Evolutionary conservation across 2,113 vertebrate genomes (phyloP).

Genomic region (Porphyrio hochstetteri): DNA sequence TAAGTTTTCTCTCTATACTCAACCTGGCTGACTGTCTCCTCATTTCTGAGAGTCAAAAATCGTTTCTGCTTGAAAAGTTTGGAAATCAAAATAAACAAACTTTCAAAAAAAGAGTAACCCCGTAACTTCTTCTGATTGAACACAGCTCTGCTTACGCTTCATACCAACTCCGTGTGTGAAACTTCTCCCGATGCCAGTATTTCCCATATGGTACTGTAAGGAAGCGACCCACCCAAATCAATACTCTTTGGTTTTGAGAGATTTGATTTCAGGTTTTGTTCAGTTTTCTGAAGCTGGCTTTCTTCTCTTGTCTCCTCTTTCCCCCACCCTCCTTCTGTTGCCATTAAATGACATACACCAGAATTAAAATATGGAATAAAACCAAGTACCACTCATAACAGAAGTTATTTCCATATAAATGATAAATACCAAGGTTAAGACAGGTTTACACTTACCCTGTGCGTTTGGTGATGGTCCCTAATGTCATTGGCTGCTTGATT

Average conservation of each 20-base stretch:
- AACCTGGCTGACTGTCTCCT: neutral
- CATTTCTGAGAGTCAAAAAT: neutral
- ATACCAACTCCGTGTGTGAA: constrained; percentile 1
- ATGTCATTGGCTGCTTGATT: constrained; percentile 97
- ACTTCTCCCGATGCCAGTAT: neutral
- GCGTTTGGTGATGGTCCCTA: constrained; percentile 97
- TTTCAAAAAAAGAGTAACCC: neutral
- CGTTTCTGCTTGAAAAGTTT: neutral
- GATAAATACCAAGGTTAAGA: neutral
- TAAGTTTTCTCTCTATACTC: constrained; percentile 7
- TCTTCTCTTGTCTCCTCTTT: neutral
- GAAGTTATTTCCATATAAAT: neutral
- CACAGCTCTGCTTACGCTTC: constrained; percentile 26
- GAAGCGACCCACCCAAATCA: neutral
- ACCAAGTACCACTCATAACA: neutral
- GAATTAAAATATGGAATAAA: constrained; percentile 29
- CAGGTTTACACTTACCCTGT: constrained; percentile 84
- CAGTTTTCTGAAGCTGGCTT: constrained; percentile 24
- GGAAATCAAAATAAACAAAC: neutral
- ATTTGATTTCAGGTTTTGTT: constrained; percentile 24
- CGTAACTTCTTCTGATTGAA: neutral
- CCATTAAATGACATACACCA: neutral
- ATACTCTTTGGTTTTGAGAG: neutral
- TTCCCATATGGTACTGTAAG: neutral
- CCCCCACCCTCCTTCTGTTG: neutral